Percentiles rank a stretch among this genome's conserved stretches.
phyloP scores from a whole-genome alignment of 2,113 vertebrate genomes.

The Heterotis niloticus region DNA sequence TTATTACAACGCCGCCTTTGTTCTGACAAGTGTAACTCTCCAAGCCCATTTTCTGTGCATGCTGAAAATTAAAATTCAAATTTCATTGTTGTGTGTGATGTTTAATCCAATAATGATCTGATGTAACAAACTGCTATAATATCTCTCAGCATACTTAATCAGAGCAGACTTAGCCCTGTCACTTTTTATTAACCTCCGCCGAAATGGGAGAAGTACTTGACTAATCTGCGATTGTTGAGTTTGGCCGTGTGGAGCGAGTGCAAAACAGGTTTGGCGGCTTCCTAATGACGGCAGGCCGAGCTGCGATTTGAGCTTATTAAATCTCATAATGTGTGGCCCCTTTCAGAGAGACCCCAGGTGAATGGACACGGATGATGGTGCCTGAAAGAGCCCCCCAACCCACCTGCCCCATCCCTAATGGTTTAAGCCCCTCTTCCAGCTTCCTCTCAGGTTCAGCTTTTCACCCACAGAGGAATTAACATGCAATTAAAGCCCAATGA shows the following conservation, averaged over 20 bases:
- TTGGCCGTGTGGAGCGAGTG: constrained; percentile 81
- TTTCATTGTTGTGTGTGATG: constrained; percentile 88
- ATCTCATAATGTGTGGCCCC: constrained; percentile 59
- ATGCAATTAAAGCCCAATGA: constrained; percentile 59
- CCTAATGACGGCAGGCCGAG: constrained; percentile 62
- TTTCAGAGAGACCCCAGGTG: constrained; percentile 51
- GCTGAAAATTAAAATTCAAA: constrained; percentile 81
- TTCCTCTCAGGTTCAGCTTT: constrained; percentile 26
- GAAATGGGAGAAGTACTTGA: constrained; percentile 89
- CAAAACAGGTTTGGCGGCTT: constrained; percentile 80
- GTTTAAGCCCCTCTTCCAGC: constrained; percentile 17
- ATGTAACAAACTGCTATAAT: constrained; percentile 87
- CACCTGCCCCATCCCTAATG: constrained; percentile 30
- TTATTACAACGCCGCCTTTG: constrained; percentile 57
- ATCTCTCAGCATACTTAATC: constrained; percentile 95
- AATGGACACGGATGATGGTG: constrained; percentile 48
- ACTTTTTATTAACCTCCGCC: constrained; percentile 98
- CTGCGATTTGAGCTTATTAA: constrained; percentile 69
- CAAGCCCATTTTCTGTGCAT: constrained; percentile 57
- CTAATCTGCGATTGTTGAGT: constrained; percentile 91
- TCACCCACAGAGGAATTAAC: constrained; percentile 50
- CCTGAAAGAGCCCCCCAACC: constrained; percentile 40
- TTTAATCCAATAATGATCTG: constrained; percentile 97
- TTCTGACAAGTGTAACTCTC: constrained; percentile 61
- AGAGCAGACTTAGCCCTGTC: constrained; percentile 96